Conservation (phyloP, 53 echinoderm and acorn worm species). For the Antedon mediterranea region DNA sequence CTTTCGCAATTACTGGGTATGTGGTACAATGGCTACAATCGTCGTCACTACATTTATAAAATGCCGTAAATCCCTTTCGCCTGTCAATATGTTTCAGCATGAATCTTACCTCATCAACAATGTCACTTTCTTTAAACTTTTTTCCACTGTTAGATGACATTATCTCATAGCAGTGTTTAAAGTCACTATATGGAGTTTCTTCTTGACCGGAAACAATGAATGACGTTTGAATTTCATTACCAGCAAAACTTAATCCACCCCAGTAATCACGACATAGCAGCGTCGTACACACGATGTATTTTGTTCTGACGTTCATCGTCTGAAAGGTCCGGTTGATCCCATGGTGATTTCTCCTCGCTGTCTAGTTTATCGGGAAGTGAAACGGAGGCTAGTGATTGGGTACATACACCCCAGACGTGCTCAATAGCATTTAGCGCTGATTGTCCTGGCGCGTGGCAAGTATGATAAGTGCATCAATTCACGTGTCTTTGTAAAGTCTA, state of each 20-base stretch:
- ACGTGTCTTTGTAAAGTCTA: not conserved
- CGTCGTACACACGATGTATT: not conserved
- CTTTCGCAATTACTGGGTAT: too few species aligned
- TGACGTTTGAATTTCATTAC: not conserved
- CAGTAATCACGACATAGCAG: not conserved
- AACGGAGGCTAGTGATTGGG: not conserved
- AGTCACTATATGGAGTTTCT: too few species aligned
- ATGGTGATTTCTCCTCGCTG: not conserved
- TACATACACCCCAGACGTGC: not conserved
- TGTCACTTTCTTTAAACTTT: not conserved
- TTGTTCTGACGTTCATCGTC: not conserved
- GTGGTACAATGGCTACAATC: too few species aligned
- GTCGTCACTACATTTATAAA: too few species aligned
- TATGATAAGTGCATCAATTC: not conserved
- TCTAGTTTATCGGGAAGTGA: not conserved
- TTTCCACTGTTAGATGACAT: not conserved
- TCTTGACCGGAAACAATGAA: not conserved
- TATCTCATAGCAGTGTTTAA: not conserved
- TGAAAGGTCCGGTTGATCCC: not conserved
- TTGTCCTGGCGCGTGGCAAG: not conserved
- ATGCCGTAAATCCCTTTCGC: too few species aligned
- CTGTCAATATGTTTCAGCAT: not conserved
- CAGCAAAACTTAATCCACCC: not conserved
- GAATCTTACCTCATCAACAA: not conserved
- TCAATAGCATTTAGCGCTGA: not conserved